Evolutionary conservation across 2,113 vertebrate species (phyloP).

Genomic region (Meriones unguiculatus): DNA sequence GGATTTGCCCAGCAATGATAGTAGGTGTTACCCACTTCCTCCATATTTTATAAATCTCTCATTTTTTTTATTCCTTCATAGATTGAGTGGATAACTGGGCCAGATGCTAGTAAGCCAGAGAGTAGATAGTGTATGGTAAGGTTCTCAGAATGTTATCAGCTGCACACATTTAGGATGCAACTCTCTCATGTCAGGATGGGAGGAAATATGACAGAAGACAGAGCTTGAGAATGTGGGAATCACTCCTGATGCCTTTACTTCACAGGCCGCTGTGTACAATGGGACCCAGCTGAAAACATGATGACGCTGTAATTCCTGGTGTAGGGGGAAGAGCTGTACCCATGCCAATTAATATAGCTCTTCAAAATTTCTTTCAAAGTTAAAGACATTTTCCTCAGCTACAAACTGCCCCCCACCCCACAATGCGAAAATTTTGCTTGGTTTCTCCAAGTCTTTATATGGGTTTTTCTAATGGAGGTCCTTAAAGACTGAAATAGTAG

Average conservation of each 20-base stretch:
- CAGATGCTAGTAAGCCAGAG: not conserved
- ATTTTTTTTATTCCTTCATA: not conserved
- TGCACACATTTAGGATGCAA: not conserved
- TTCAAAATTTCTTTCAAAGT: not conserved
- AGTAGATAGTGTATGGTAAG: not conserved
- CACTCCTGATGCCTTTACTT: not conserved
- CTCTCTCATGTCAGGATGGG: not conserved
- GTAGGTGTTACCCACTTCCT: not conserved
- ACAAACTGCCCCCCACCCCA: too few relatives aligned
- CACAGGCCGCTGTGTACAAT: not conserved
- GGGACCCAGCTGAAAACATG: not conserved
- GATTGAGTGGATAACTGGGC: not conserved
- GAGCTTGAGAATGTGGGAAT: not conserved
- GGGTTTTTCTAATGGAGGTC: not conserved
- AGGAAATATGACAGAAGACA: not conserved
- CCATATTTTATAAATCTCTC: not conserved
- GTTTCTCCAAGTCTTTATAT: not conserved
- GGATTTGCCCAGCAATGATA: not conserved
- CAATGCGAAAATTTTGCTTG: not conserved
- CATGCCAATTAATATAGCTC: not conserved
- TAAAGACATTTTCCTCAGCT: not conserved
- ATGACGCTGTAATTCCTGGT: not conserved
- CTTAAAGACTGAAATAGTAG: not conserved
- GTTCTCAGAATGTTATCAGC: constrained; percentile 3
- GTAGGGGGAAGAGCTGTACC: not conserved